Conservation (phyloP, 1,140 invertebrate species). For the Bombus soroeensis region DNA sequence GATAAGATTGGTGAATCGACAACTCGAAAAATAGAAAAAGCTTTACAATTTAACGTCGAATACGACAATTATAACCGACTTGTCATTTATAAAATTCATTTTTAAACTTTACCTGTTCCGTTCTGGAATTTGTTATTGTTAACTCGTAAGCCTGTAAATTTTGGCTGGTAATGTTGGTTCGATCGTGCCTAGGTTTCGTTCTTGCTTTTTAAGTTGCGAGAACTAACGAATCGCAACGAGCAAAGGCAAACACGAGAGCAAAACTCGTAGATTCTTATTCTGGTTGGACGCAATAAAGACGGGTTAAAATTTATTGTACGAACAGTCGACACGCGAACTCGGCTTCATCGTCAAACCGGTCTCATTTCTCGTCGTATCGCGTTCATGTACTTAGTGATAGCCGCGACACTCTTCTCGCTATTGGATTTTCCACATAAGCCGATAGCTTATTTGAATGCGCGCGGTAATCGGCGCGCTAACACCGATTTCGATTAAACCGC, state of each 20-base stretch:
- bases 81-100: not conserved
- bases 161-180: not conserved
- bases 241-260: not conserved
- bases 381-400: not conserved
- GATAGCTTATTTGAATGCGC: constrained; percentile 35
- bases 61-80: too few species aligned
- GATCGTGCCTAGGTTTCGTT: not conserved
- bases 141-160: too few species aligned
- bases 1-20: too few species aligned
- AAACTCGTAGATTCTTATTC: constrained; percentile 2
- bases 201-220: not conserved
- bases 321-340: constrained; percentile 37
- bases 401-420: not conserved
- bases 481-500: constrained; percentile 34
- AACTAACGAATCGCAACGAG: not conserved
- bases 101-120: not conserved
- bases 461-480: constrained; percentile 10
- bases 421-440: constrained; percentile 16
- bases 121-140: not conserved
- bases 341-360: constrained; percentile 55
- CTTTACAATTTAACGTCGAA: too few species aligned
- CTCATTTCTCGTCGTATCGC: constrained; percentile 51
- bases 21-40: too few species aligned
- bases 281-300: constrained; percentile 4
- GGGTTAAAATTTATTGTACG: constrained; percentile 32